Base-by-base conservation (phyloP, 2,888 invertebrate species). In the Parelbella ahira region DNA sequence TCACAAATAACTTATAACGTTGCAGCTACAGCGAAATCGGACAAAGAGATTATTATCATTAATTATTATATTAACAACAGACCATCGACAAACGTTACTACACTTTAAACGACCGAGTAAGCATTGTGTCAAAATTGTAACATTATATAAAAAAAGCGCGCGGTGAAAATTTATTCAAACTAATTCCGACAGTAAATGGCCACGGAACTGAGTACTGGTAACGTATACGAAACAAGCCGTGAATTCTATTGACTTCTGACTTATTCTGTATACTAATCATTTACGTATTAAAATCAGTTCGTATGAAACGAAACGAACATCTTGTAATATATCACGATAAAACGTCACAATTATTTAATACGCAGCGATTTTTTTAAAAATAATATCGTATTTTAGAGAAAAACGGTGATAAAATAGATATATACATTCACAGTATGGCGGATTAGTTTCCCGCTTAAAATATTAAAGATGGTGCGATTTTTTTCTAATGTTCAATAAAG, bases 171-270 rank as follows among this genome's bases (percentile, higher is more conserved):
- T 0, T 20, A 36, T 43, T 36, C 27, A 18, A 42, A 42, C 28
- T 34, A 9, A 28, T 34, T 28, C 34, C 4, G 36, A 11, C 29
- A n/a, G n/a, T 3, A 29, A 42, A 34, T 42, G 12, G 21, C 20
- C 27, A 36, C 2, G n/a, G n/a, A n/a, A n/a, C n/a, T 18, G 23
- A 25, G 27, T 28, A 34, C 21, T n/a, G n/a, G 33, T 28, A 28
- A 33, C 15, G 25, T 25, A 44, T 44, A 32, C 37, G 11, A 41
- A 33, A 21, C 11, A 28, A 2, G 18, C 24, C 25, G 38, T 41
- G 47, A 49, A 55, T 55, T 37, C 13, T 6, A 34, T 55, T 55
- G 48, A 54, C 55, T 45, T 50, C 48, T 55, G 54, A 55, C 52
- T 45, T 48, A 37, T 24, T 37, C 34, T 20, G 24, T 30, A 21